Percentiles rank a stretch among this genome's conserved stretches.
Conservation (phyloP, 2,888 invertebrate genomes). For the Meganola albula region DNA sequence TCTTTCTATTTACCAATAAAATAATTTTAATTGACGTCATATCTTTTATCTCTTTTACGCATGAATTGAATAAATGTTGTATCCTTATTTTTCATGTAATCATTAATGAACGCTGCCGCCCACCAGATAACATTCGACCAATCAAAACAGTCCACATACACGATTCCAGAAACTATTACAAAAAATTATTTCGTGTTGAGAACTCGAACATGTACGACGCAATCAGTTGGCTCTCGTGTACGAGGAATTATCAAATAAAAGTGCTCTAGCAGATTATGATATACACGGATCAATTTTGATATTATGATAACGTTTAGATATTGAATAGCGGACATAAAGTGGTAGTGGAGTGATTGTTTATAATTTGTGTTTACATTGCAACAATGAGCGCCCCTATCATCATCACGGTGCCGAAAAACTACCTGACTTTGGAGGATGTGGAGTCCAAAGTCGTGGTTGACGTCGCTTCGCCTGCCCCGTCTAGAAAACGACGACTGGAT, state of each 20-base stretch:
- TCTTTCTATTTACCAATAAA: not conserved
- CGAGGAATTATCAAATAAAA: conserved; percentile 48
- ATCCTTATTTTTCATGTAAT: conserved; percentile 29
- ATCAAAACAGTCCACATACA: conserved; percentile 58
- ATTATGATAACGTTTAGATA: conserved; percentile 52
- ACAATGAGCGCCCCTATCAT: conserved; percentile 72
- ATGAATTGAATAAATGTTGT: conserved; percentile 3
- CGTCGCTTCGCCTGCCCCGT: conserved; percentile 47
- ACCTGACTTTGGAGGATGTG: conserved; percentile 50
- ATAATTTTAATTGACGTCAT: conserved; percentile 15
- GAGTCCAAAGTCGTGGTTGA: conserved; percentile 53
- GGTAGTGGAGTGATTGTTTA: conserved; percentile 41
- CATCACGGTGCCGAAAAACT: conserved; percentile 71
- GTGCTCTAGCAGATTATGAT: conserved; percentile 42
- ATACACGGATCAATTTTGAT: conserved; percentile 28
- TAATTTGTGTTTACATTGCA: conserved; percentile 35
- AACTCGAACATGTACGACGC: conserved; percentile 63
- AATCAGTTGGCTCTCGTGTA: conserved; percentile 45
- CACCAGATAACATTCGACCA: conserved; percentile 39
- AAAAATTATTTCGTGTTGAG: conserved; percentile 43
- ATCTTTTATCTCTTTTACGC: conserved; percentile 18
- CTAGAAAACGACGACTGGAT: conserved; percentile 85
- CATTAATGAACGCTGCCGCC: conserved; percentile 33
- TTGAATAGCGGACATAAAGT: conserved; percentile 28
- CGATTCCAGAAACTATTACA: conserved; percentile 42